Evolutionary conservation across 1,140 invertebrate species (phyloP), one percentile per base, ranked within the genome.

Genomic region (Drosophila ogumai): DNA sequence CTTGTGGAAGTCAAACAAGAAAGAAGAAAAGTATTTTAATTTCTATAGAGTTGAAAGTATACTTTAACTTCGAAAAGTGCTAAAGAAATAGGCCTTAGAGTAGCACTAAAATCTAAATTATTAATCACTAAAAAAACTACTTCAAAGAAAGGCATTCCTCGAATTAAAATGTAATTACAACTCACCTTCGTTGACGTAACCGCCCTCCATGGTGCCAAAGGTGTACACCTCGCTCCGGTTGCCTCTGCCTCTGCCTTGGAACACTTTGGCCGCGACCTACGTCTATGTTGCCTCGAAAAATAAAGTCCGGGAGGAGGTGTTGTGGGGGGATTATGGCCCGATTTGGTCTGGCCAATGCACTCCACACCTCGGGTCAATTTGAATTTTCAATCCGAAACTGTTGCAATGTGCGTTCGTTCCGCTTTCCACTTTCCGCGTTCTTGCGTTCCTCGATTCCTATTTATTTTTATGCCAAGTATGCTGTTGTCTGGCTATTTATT

Each of bases 131-230:
- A 5, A 15, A 40, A 28, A 68, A 52, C 36, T 52, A 46, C 22
- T 60, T 52, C 46, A 60, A 61, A 54, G 47, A 46, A 54, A 47
- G 54, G 17, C 60, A 66, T 75, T 72, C 38, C 7, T 54, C 49
- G 28, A 36, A 10, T 22, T 25, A 9, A 40, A 36, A 50, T 56
- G 32, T 28, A 52, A 52, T 49, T 46, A 25, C 34, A 25, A 91
- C 91, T 92, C 81, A 92, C 91, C 91, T 92, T 92, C 91, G 73
- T 91, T 92, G 67, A 92, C 91, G 73, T 92, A 92, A 88, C 91
- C 91, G 79, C 91, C 91, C 77, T 92, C 91, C 91, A 92, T 92
- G 80, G 91, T 92, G 87, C 91, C 91, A 60, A 92, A 91, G 57
- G 90, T 88, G 74, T 92, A 92, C 90, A 92, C 85, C 81, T 91